A percentile compares a stretch with the other conserved stretches of the same genome.
Evolutionary conservation across 2,797 vertebrate species (phyloP).

Genomic region (Gallinago solitaria): DNA sequence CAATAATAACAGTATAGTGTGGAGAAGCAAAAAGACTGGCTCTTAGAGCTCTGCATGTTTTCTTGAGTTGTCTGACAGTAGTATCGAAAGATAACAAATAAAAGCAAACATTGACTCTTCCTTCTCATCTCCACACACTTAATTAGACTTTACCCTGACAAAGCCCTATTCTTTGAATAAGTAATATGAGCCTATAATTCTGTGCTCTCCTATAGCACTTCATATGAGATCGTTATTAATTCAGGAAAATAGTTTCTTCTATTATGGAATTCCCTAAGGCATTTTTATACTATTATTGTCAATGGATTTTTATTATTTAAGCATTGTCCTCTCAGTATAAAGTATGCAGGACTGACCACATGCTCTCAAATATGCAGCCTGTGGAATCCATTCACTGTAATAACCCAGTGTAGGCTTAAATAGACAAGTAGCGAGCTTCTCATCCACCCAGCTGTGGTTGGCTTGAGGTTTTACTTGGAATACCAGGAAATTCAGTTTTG

Average conservation of each 20-base stretch:
- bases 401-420: neutral
- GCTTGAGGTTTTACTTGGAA: neutral
- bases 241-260: neutral
- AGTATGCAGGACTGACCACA: neutral
- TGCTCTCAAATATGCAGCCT: neutral
- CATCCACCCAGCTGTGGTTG: neutral
- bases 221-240: neutral
- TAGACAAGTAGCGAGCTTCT: neutral
- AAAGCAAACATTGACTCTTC: neutral
- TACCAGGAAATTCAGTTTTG: neutral
- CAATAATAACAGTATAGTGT: fast-evolving
- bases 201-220: neutral
- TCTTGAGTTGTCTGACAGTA: neutral
- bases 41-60: neutral
- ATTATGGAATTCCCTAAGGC: neutral
- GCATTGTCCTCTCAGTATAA: neutral
- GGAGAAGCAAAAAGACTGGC: neutral
- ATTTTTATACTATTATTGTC: neutral
- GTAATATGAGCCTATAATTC: neutral
- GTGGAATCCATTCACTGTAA: neutral
- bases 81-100: neutral
- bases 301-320: neutral
- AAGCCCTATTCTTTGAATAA: neutral
- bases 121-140: neutral
- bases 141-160: neutral